Evolutionary conservation across 92 coral and sea anemone species (phyloP).

Genomic region (Parazoanthus swiftii): DNA sequence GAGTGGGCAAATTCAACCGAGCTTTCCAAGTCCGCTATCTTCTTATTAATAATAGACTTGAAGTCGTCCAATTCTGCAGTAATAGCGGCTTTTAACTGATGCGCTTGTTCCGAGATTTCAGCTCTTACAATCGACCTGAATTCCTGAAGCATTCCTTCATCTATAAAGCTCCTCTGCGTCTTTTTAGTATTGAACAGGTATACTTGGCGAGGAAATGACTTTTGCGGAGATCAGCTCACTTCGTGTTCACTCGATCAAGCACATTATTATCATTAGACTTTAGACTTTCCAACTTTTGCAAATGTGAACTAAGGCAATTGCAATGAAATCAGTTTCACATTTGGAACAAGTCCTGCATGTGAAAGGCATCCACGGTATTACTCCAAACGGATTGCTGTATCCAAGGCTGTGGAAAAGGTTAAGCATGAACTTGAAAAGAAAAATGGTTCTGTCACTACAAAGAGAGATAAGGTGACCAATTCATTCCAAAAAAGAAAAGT

Average conservation of each 20-base stretch:
- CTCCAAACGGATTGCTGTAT: slow-evolving; percentile 21
- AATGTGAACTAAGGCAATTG: slow-evolving; percentile 55
- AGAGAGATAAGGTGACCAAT: slow-evolving; percentile 36
- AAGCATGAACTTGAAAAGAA: slow-evolving; percentile 18
- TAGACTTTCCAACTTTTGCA: slow-evolving; percentile 66
- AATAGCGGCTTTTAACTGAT: slow-evolving; percentile 9
- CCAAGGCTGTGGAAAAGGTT: background rate
- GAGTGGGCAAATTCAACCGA: too few relatives aligned
- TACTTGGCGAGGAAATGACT: too few relatives aligned
- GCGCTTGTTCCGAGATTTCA: background rate
- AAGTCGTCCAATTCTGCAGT: background rate
- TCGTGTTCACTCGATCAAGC: too few relatives aligned
- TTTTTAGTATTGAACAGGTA: too few relatives aligned
- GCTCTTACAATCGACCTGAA: too few relatives aligned
- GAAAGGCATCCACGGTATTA: slow-evolving; percentile 62
- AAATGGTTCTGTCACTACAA: slow-evolving; percentile 30
- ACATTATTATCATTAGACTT: too few relatives aligned
- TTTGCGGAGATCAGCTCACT: too few relatives aligned
- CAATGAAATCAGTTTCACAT: slow-evolving; percentile 47
- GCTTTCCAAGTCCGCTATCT: too few relatives aligned
- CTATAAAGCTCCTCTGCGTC: too few relatives aligned
- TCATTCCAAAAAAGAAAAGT: slow-evolving; percentile 36
- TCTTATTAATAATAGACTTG: too few relatives aligned
- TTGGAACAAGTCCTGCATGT: slow-evolving; percentile 42
- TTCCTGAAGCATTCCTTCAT: too few relatives aligned